Percentiles rank a stretch among this genome's conserved stretches.
Conservation (phyloP, 1,140 invertebrate species). For the Drosophila murphyi region DNA sequence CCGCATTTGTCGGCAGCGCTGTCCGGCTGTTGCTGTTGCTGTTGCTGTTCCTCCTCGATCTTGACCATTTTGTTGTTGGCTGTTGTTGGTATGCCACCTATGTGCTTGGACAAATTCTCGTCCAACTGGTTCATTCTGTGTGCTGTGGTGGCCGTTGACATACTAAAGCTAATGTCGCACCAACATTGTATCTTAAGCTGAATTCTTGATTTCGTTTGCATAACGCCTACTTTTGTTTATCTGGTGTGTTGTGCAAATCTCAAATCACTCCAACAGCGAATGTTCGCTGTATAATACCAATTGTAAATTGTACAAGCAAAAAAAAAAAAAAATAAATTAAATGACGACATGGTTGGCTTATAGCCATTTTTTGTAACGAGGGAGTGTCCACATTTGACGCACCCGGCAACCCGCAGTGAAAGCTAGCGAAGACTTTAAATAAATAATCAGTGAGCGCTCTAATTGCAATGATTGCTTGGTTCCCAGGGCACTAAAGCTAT, state of each 20-base stretch:
- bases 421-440: conserved; percentile 2
- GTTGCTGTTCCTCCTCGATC: conserved; percentile 13
- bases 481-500: conserved; percentile 48
- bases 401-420: conserved; percentile 26
- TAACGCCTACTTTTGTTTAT: conserved; percentile 8
- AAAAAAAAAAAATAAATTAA: conserved; percentile 16
- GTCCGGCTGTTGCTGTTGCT: not conserved
- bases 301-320: conserved; percentile 7
- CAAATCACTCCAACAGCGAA: conserved; percentile 60
- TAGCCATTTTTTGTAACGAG: conserved; percentile 7
- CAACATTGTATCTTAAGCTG: conserved; percentile 57
- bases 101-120: conserved; percentile 10
- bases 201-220: not conserved
- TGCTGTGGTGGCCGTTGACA: conserved; percentile 20
- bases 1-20: conserved; percentile 2
- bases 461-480: conserved; percentile 62
- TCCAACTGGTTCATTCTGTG: conserved; percentile 29
- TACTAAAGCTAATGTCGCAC: conserved; percentile 42
- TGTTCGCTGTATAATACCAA: conserved; percentile 43
- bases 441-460: conserved; percentile 38
- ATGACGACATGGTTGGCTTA: conserved; percentile 31
- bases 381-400: conserved; percentile 17
- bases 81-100: not conserved
- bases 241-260: conserved; percentile 19
- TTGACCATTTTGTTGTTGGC: conserved; percentile 20